These are phyloP conservation scores for Synergus laeviventris DNA, from an alignment of 2,888 invertebrate species.

Conservation along the genomic window DNA sequence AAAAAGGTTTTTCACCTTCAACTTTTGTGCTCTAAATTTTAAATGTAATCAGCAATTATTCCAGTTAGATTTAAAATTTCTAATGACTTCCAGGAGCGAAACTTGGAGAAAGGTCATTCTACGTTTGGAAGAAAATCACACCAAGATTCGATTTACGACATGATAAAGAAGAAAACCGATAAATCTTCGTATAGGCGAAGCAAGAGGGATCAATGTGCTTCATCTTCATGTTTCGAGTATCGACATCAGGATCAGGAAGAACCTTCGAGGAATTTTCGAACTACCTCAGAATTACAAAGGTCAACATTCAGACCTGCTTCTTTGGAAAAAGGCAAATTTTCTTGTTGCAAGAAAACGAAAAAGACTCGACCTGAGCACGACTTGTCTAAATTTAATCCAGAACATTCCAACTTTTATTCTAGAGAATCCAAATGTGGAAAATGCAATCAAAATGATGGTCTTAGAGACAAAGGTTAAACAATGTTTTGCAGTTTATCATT, in stretches of 20 bases:
- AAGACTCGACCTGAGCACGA: neutral
- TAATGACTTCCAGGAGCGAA: slow-evolving; percentile 12
- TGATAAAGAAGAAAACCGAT: slow-evolving; percentile 10
- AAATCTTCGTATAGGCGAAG: slow-evolving; percentile 23
- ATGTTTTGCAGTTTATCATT: too few relatives aligned
- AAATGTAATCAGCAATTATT: neutral
- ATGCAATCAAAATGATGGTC: neutral
- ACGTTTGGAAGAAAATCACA: neutral
- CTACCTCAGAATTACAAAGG: slow-evolving; percentile 21
- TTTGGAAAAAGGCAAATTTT: neutral
- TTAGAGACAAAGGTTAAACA: neutral
- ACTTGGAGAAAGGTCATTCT: slow-evolving; percentile 18
- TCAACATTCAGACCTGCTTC: slow-evolving; percentile 17
- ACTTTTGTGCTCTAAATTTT: neutral
- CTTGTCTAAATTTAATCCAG: neutral
- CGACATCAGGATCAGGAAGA: slow-evolving; percentile 15
- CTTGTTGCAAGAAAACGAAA: neutral
- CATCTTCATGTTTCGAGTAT: slow-evolving; percentile 6
- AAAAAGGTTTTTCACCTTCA: slow-evolving; percentile 30
- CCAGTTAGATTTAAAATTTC: neutral
- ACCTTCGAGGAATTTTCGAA: neutral
- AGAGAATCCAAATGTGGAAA: neutral
- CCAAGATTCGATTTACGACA: slow-evolving; percentile 25
- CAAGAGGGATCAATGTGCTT: slow-evolving; percentile 27
- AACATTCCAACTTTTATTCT: neutral